Base-by-base conservation (phyloP, 2,888 invertebrate genomes). In the Eilema sororculum region DNA sequence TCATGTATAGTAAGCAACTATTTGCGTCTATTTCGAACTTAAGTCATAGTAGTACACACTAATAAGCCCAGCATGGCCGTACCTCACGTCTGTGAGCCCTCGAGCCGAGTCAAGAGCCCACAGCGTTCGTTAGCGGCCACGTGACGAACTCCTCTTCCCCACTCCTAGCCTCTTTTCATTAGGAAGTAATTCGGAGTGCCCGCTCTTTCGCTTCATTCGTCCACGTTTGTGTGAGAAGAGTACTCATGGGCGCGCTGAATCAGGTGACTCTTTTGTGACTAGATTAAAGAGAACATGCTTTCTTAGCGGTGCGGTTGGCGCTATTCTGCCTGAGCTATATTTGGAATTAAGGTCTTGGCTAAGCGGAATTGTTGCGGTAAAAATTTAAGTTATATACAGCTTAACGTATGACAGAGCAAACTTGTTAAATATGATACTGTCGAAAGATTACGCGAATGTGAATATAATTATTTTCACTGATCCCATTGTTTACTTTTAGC, bases 111-210 rank as follows among this genome's bases (percentile, higher is more conserved):
- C 87, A 87, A 94, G 93, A 86, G 91, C 87, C 84, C 86, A 89
- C 91, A 91, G 89, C 89, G 89, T 95, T 95, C 95, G 95, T 95
- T 95, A 95, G 94, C 92, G 90, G 85, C 92, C 90, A 90, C 91
- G 91, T 89, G 91, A 92, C 91, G 87, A 92, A 89, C 89, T 87
- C 85, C 92, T 90, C 89, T 86, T 88, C 87, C 89, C 90, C 90
- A 92, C 93, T 93, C 90, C 89, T 90, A 89, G 86, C 89, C 92
- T 94, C 94, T 94, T 94, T 95, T 95, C 95, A 95, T 95, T 95
- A 95, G 94, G 94, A 94, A 95, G 94, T 95, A 95, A 95, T 95
- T 94, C 93, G 90, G 94, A 94, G 94, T 91, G 88, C 90, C 90
- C 89, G 91, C 90, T 93, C 93, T 93, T 93, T 90, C 92, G 93